Evolutionary conservation across 2,113 vertebrate species (phyloP).

Genomic region (Bubo blakistoni): DNA sequence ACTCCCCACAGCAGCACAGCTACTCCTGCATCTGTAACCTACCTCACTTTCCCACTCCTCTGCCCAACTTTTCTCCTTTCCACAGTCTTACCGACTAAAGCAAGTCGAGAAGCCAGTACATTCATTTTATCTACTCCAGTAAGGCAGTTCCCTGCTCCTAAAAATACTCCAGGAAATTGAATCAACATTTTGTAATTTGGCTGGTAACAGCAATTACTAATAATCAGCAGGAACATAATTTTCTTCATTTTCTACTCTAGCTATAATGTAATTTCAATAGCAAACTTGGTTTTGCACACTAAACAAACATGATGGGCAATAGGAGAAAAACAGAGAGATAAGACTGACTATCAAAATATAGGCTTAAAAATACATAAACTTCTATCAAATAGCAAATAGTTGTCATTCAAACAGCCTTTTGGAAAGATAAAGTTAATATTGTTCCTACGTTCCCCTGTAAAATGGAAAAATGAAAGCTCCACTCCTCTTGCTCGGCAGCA

Average conservation of each 20-base stretch:
- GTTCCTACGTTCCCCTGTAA: not conserved
- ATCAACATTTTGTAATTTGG: slow-evolving; percentile 37
- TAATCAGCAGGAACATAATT: slow-evolving; percentile 25
- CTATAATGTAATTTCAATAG: not conserved
- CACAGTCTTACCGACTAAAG: not conserved
- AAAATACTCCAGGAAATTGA: slow-evolving; percentile 36
- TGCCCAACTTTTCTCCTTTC: not conserved
- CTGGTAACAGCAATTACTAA: slow-evolving; percentile 38
- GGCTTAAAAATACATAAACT: not conserved
- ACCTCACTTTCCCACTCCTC: not conserved
- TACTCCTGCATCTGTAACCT: not conserved
- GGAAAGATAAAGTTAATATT: not conserved
- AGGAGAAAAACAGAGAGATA: not conserved
- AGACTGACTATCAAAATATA: not conserved
- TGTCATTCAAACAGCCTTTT: not conserved
- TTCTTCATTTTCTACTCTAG: slow-evolving; percentile 10
- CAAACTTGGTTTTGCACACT: not conserved
- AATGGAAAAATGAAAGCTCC: not conserved
- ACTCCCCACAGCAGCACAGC: not conserved
- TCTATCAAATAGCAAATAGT: not conserved
- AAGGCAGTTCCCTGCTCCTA: not conserved
- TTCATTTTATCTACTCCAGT: not conserved
- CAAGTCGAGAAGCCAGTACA: not conserved
- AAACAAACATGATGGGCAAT: not conserved
- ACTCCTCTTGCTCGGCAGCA: not conserved